Percentiles rank a stretch among this genome's conserved stretches.
These are phyloP conservation scores for Erpornis zantholeuca DNA, from an alignment of 2,113 vertebrate species.

Conservation along the genomic window DNA sequence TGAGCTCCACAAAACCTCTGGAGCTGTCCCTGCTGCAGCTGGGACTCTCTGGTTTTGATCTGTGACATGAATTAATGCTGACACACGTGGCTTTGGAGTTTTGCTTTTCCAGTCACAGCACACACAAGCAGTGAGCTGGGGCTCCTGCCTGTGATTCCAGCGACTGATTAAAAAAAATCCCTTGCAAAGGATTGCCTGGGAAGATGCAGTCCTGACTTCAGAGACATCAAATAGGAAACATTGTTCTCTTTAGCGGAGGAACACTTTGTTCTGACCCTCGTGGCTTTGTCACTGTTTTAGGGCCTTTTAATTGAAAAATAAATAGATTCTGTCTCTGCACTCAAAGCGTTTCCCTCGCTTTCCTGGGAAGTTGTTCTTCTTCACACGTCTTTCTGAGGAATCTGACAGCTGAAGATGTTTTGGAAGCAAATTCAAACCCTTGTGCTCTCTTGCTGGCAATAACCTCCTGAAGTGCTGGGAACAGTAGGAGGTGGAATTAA, in stretches of 20 bases:
- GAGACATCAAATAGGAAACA: background rate
- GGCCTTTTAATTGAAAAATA: background rate
- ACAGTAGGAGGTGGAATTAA: background rate
- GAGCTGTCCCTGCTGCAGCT: background rate
- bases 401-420: background rate
- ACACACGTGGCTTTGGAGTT: background rate
- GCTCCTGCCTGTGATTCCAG: conserved; percentile 29
- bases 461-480: background rate
- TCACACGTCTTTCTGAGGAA: background rate
- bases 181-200: background rate
- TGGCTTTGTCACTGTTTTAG: background rate
- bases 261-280: background rate
- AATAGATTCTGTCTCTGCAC: background rate
- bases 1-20: background rate
- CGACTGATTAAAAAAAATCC: background rate
- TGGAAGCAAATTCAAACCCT: background rate
- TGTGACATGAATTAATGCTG: background rate
- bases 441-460: background rate
- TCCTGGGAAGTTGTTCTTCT: background rate
- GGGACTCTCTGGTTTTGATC: background rate
- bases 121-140: background rate
- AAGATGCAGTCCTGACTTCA: background rate
- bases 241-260: background rate
- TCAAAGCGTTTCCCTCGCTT: background rate
- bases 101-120: background rate